Base-by-base conservation (phyloP, 2,113 vertebrate species). In the Takifugu flavidus region DNA sequence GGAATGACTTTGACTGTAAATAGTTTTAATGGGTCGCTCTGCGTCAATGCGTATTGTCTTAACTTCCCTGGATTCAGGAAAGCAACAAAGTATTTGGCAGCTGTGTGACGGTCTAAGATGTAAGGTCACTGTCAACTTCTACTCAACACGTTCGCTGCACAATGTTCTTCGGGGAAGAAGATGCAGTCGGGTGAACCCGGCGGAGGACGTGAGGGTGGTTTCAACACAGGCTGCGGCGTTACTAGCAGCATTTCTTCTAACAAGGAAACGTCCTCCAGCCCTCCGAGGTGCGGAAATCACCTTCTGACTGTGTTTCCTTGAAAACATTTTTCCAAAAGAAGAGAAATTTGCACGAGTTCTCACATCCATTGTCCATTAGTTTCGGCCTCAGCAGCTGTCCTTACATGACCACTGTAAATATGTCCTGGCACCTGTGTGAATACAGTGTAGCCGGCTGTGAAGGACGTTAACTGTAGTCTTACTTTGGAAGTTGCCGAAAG, bases 401-500 rank as follows among this genome's bases (percentile, higher is more conserved):
- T 42, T 69, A 70, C 80, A 72, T 73, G 71, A 56, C 55, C 49
- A n/a, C 65, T 29, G 42, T 55, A 62, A 67, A 39, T 56, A 71
- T 64, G 63, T 63, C 49, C 47, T 47, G 15, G 39, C 45, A 47
- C 52, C 47, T 59, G 65, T 42, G 47, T 54, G 14, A 65, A 10
- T 20, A 51, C 4, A 58, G 5, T n/a, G 53, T 11, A 25, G 43
- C 26, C 27, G 1, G 25, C 2, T 11, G 42, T 12, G 0, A 13
- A 55, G n/a, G 31, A 47, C 64, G 59, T 67, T 26, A 49, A 56
- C 20, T 43, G 58, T 6, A 57, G 5, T 79, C 95, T 89, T 86
- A 98, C 97, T 90, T 95, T 56, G 95, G 94, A 90, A 98, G 94
- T 79, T 98, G 95, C 45, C 94, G 93, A 82, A 99, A 98, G 76